Evolutionary conservation across 2,888 invertebrate genomes (phyloP), one percentile per base, ranked within the genome.

Genomic region (Chironomus tentans): DNA sequence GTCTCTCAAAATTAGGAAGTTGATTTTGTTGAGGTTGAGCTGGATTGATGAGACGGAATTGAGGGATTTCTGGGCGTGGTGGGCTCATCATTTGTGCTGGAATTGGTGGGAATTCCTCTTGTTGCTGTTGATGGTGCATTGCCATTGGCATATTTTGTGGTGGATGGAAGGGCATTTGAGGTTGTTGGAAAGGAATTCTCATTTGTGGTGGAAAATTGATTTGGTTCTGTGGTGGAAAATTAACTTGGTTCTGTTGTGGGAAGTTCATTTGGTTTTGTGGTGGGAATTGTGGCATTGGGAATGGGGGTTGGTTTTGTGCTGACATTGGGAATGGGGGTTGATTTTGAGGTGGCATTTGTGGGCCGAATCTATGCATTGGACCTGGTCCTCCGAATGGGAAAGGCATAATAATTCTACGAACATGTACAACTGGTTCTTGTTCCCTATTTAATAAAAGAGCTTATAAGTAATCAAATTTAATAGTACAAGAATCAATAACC

Each of bases 1-100:
- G 38, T 38, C 38, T 38, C 2, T 38, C 38, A 76, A 76, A 22
- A 69, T 76, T 56, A 15, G 56, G 56, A n/a, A 62, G 76, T 62
- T 62, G 47, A 70, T 61, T 76, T 48, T 78, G 77, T 77, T 78
- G 78, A 15, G 76, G 70, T 38, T 38, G 38, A 76, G 78, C 76
- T 4, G 61, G 76, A 70, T 70, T 73, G 12, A 69, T 71, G 65
- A 83, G 84, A 56, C 84, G 84, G 3, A 85, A 80, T 4, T 85
- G 81, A 69, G 82, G 83, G 48, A 81, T 82, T 65, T 87, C 87
- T 73, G 83, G 84, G 76, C 83, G 84, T 56, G 85, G 85, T 0
- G 85, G 84, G 78, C 85, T 85, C 81, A 86, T 84, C 77, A 85
- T 80, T 80, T 84, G 81, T 78, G 83, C 81, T 78, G 84, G 84